Evolutionary conservation across 2,888 invertebrate species (phyloP).

Genomic region (Eupithecia vulgata): DNA sequence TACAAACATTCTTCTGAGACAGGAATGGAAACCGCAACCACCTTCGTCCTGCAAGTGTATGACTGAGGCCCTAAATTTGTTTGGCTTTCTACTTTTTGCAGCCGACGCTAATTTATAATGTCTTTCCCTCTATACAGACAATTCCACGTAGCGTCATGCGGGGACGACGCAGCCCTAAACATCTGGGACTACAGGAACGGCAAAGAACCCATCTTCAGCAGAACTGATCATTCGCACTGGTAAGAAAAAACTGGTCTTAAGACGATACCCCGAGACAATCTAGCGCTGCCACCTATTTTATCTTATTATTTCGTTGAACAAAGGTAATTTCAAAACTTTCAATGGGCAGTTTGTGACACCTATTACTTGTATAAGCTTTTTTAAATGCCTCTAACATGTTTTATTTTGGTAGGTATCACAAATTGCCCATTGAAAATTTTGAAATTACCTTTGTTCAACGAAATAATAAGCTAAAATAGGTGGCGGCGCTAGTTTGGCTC

Average conservation of each 20-base stretch:
- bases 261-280: too few species aligned
- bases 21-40: background rate
- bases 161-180: conserved; percentile 97
- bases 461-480: too few species aligned
- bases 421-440: too few species aligned
- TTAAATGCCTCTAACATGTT: too few species aligned
- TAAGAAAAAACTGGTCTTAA: conserved; percentile 49
- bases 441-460: too few species aligned
- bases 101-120: background rate
- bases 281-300: too few species aligned
- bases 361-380: too few species aligned
- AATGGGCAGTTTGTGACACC: too few species aligned
- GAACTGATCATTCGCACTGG: conserved; percentile 95
- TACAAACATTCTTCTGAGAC: background rate
- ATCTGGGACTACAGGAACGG: conserved; percentile 98
- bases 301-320: too few species aligned
- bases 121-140: conserved; percentile 75
- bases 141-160: conserved; percentile 96
- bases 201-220: conserved; percentile 89
- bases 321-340: too few species aligned
- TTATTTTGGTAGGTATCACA: too few species aligned
- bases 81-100: background rate
- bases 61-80: background rate
- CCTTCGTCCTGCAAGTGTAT: background rate
- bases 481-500: too few species aligned